Evolutionary conservation across 2,797 vertebrate species (phyloP).

Genomic region (Melanotaenia pygmaea): DNA sequence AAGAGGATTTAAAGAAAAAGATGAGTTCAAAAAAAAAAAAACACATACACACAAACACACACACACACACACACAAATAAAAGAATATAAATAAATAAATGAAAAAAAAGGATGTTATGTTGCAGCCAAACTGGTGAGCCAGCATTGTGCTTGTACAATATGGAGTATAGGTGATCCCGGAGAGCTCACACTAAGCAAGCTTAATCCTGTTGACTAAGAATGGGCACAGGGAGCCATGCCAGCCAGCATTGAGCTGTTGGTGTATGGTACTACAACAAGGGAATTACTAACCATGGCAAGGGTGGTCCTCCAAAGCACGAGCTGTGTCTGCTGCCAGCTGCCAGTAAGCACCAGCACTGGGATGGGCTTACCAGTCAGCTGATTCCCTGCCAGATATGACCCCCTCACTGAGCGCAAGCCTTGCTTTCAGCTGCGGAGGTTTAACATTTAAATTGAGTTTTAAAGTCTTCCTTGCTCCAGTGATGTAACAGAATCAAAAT

Average conservation of each 20-base stretch:
- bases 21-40: conserved; percentile 43
- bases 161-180: conserved; percentile 82
- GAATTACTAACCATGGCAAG: conserved; percentile 79
- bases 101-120: conserved; percentile 19
- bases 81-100: background rate
- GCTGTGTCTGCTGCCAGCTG: conserved; percentile 53
- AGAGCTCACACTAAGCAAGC: conserved; percentile 83
- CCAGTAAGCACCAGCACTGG: conserved; percentile 69
- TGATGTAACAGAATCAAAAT: background rate
- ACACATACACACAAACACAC: no score
- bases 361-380: conserved; percentile 49
- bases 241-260: conserved; percentile 74
- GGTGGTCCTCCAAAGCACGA: conserved; percentile 74
- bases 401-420: conserved; percentile 44
- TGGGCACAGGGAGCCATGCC: conserved; percentile 82
- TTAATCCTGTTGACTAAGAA: conserved; percentile 88
- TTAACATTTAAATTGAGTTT: conserved; percentile 29
- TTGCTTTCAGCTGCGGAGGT: conserved; percentile 29
- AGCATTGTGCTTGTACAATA: conserved; percentile 81
- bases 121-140: conserved; percentile 78
- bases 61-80: conserved; percentile 3
- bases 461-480: conserved; percentile 15
- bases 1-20: conserved; percentile 48
- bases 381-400: conserved; percentile 50
- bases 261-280: conserved; percentile 70